Evolutionary conservation across 2,888 invertebrate genomes (phyloP), one percentile per base, ranked within the genome.

Genomic region (Drosophila lutescens): DNA sequence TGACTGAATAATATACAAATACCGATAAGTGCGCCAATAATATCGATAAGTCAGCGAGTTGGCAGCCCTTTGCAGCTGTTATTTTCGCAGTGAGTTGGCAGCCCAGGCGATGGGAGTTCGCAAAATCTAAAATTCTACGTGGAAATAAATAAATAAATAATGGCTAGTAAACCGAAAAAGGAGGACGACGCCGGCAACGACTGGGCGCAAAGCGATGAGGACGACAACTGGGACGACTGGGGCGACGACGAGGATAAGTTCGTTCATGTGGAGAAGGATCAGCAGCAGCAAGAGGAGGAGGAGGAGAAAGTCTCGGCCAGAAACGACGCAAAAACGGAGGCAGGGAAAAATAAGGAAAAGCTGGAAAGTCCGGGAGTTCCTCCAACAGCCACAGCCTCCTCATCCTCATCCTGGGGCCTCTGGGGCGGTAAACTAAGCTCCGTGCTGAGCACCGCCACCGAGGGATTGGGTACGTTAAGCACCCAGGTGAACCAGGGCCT

Each of bases 401-500:
- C 80, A 0, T 83, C 75, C 4, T 66, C 82, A 1, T 77, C 87
- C 0, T 90, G 88, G 83, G 82, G 94, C 91, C 90, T 93, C 40
- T 97, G 96, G 96, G 95, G 95, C 0, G 96, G 96, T 76, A 94
- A 95, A 4, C 93, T 95, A 1, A 95, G 95, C 71, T 95, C 96
- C 0, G 91, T 97, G 10, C 91, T 98, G 32, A 95, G 94, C 67
- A 94, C 96, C 8, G 98, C 97, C 1, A 94, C 95, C 7, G 95
- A 95, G 63, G 95, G 97, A 7, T 95, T 97, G 12, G 94, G 95
- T 10, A 95, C 95, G n/a, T 93, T 98, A 56, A 97, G 97, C 4
- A 95, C 92, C 75, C 96, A 96, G 84, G 96, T 98, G 36, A 96
- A 96, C 40, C 95, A 97, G 92, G 96, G 97, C 12, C 90, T 98